Base-by-base conservation (phyloP, 2,797 vertebrate genomes). In the Falco cherrug region DNA sequence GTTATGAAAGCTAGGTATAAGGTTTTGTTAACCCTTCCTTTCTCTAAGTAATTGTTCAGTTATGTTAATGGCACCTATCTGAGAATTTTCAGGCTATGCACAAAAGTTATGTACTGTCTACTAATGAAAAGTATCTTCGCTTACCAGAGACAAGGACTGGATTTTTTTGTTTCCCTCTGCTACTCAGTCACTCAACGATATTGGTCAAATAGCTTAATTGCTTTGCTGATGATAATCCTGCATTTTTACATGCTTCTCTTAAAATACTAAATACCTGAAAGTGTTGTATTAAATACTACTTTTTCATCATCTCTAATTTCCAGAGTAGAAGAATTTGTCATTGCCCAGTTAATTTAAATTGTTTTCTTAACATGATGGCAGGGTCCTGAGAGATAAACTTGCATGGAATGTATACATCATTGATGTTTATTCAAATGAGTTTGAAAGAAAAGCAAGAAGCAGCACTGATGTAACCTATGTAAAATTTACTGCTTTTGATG, bases 351-450 rank as follows among this genome's bases (percentile, higher is more conserved):
- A 68, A 77, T 63, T 51, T 56, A 76, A 73, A 73, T 45, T 16
- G 1, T 37, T 91, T 78, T 93, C 48, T 94, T 86, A 31, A 29
- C 35, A 8, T 43, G 65, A 15, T 43, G 20, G n/a, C 97, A 99
- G 98, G 21, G 94, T 98, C 80, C 65, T 99, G 65, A 92, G 96
- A 57, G 85, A 93, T 6, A 95, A n/a, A 57, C 96, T 99, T 33
- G 89, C 35, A 11, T 98, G 98, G 98, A 97, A 81, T 0, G 73
- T 98, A 9, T 95, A 88, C 9, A 16, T 98, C 19, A 6, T 98
- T 35, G 75, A 88, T 29, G 75, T 98, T 64, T 95, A 91, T 33
- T 73, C 93, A 4, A 65, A 51, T 7, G 77, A 92, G 57, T 57
- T 6, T 28, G 48, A 89, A 37, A 74, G 8, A 59, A 57, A 68